Conservation (phyloP, 2,888 invertebrate genomes). For the Anoncus sp. region DNA sequence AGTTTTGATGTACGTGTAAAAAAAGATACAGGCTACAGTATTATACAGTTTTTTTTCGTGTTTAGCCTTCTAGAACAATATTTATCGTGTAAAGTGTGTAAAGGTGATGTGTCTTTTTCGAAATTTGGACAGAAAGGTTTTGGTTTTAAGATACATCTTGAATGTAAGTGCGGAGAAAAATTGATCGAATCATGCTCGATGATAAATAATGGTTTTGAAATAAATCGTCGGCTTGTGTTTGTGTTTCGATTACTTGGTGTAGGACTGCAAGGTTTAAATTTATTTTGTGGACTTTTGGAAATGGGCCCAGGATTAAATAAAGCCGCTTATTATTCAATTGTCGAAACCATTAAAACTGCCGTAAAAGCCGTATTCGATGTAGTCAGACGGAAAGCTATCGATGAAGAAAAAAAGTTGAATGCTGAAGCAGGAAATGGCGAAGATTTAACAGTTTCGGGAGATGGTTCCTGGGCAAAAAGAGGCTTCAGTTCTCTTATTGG, state of each 20-base stretch:
- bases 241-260: conserved; percentile 57
- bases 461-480: no score
- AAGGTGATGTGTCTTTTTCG: conserved; percentile 38
- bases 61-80: conserved; percentile 37
- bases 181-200: conserved; percentile 53
- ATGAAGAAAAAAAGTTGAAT: no score
- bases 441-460: no score
- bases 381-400: no score
- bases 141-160: conserved; percentile 54
- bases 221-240: conserved; percentile 61
- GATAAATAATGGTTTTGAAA: conserved; percentile 53
- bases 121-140: conserved; percentile 48
- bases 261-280: conserved; percentile 55
- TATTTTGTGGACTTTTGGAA: conserved; percentile 54
- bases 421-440: no score
- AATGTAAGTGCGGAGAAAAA: conserved; percentile 55
- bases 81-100: conserved; percentile 51
- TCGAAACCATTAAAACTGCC: no score
- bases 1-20: not conserved
- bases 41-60: not conserved
- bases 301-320: not conserved
- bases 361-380: no score
- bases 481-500: no score
- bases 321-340: no score
- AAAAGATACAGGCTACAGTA: not conserved